Percentiles rank a stretch among this genome's conserved stretches.
phyloP scores from a whole-genome alignment of 2,797 vertebrate species.

The Harpagifer antarcticus region DNA sequence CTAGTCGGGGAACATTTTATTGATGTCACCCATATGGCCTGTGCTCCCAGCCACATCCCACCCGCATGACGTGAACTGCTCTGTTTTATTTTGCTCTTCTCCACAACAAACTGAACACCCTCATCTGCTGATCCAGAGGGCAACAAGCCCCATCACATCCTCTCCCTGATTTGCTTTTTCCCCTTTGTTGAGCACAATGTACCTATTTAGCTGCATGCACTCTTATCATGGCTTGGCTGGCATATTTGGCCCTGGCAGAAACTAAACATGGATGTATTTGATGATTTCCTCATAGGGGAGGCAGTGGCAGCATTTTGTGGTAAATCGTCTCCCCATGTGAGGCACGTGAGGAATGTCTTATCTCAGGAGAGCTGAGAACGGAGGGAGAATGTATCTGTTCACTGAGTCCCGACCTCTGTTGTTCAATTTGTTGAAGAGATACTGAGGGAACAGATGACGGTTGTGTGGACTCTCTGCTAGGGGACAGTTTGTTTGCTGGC shows the following conservation, averaged over 20 bases:
- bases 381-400: constrained; percentile 70
- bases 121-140: constrained; percentile 56
- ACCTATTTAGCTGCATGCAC: constrained; percentile 68
- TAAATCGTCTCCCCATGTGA: constrained; percentile 50
- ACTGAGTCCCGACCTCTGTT: constrained; percentile 53
- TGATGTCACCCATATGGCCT: constrained; percentile 45
- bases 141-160: constrained; percentile 80
- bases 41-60: constrained; percentile 57
- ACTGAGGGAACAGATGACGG: constrained; percentile 41
- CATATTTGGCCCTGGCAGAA: constrained; percentile 71
- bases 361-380: constrained; percentile 52
- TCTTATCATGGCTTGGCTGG: constrained; percentile 78
- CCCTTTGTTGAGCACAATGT: constrained; percentile 81
- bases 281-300: constrained; percentile 52
- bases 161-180: constrained; percentile 52
- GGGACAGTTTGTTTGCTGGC: constrained; percentile 53
- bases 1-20: constrained; percentile 19
- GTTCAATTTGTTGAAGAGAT: constrained; percentile 60
- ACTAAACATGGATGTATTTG: constrained; percentile 73
- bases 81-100: constrained; percentile 64
- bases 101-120: constrained; percentile 65
- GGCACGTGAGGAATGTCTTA: constrained; percentile 66
- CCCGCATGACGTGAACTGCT: constrained; percentile 67
- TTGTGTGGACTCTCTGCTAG: constrained; percentile 26
- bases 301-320: constrained; percentile 35